Evolutionary conservation across 2,113 vertebrate species (phyloP), one percentile per base, ranked within the genome.

Genomic region (Vireo altiloquus): DNA sequence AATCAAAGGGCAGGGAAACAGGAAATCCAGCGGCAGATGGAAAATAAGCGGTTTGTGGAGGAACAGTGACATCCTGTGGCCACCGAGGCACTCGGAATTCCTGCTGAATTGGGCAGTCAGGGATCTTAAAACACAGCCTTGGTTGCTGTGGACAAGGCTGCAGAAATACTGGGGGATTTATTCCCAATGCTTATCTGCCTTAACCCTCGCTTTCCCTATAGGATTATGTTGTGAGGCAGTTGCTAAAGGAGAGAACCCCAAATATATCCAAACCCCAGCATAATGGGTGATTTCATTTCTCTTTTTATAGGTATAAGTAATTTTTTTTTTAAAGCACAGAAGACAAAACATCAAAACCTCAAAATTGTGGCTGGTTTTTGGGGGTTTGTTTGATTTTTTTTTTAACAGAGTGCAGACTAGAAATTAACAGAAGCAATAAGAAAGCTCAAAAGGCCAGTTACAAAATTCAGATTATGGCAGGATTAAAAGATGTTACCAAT

Each of bases 41-140:
- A 21, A 20, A 77, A 8, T 0, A 5, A 2, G 0, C 2, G 2
- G 23, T 68, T 4, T 5, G 69, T 94, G 91, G 66, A n/a, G 85
- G 46, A 90, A 71, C 52, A 93, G 63, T 53, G 97, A 94, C 97
- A 97, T 69, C 92, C 39, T 3, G 89, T 25, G 97, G 96, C 31
- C 71, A 4, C 0, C 3, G 8, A 6, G 5, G 1, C 83, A 39
- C 28, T 6, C 15, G 5, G 15, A 61, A 24, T 17, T 83, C 6
- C 79, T 22, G 54, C 10, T 10, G 11, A 72, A 39, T 0, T 5
- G 42, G 10, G 24, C 66, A 60, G 82, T 40, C 30, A 28, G 68
- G 28, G 54, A 39, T 19, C 39, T 33, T 6, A 3, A 53, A 80
- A 81, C 9, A 3, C n/a, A 56, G 31, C 37, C 39, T 64, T 19